These are phyloP conservation scores for Sarcophaga caerulescens DNA, from an alignment of 2,888 invertebrate genomes.

Conservation along the genomic window DNA sequence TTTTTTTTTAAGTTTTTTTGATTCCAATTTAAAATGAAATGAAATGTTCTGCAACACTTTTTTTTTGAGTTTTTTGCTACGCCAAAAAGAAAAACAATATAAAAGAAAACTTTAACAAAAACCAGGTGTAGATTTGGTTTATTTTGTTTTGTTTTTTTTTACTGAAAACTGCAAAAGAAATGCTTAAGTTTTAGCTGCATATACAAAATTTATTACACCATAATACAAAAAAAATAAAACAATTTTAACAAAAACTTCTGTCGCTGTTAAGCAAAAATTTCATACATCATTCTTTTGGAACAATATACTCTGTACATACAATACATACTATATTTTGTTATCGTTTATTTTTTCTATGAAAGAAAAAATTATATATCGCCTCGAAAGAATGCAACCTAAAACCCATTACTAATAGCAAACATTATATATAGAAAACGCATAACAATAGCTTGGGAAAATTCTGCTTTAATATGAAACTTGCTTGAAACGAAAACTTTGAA, in stretches of 20 bases:
- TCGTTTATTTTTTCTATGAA: too few species aligned
- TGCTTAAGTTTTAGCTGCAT: slow-evolving; percentile 54
- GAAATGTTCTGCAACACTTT: slow-evolving; percentile 16
- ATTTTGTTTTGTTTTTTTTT: background rate
- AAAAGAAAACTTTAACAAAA: slow-evolving; percentile 43
- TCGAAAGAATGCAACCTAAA: slow-evolving; percentile 39
- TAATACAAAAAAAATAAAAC: slow-evolving; percentile 20
- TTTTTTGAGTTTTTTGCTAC: background rate
- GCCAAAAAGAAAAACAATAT: background rate
- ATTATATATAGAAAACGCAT: slow-evolving; percentile 50
- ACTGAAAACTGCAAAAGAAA: slow-evolving; percentile 44
- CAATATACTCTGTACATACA: background rate
- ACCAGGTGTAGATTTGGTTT: slow-evolving; percentile 50
- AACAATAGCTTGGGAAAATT: slow-evolving; percentile 52
- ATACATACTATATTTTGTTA: background rate
- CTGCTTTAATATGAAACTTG: background rate
- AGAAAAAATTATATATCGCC: background rate
- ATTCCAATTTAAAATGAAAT: slow-evolving; percentile 47
- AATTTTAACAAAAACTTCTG: slow-evolving; percentile 29
- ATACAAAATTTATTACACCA: slow-evolving; percentile 45
- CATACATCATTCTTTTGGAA: slow-evolving; percentile 41
- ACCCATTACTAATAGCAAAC: slow-evolving; percentile 35
- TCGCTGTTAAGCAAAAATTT: slow-evolving; percentile 53
- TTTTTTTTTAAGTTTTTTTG: background rate
- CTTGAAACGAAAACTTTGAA: slow-evolving; percentile 19